Evolutionary conservation across 2,888 invertebrate species (phyloP).

Genomic region (Drosophila infuscata): DNA sequence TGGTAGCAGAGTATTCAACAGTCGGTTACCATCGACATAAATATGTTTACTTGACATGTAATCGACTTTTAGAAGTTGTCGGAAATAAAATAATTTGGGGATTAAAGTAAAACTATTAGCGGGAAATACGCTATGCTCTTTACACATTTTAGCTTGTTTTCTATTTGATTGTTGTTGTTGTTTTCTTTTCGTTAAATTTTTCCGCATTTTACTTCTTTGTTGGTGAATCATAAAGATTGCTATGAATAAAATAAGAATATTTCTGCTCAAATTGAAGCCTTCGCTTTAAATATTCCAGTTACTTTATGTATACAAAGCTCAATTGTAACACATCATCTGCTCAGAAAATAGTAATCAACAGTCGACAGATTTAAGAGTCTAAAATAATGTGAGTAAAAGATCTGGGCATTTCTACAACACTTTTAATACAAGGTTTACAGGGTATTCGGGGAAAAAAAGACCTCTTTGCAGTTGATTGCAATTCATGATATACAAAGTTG

Average conservation of each 20-base stretch:
- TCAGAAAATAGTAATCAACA: background rate
- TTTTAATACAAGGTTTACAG: background rate
- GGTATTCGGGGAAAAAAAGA: background rate
- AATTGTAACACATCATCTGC: too few relatives aligned
- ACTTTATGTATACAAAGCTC: too few relatives aligned
- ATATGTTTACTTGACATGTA: background rate
- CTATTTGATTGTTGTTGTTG: slow-evolving; percentile 16
- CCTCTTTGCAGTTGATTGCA: background rate
- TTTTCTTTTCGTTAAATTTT: slow-evolving; percentile 23
- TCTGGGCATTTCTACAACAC: background rate
- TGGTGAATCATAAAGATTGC: too few relatives aligned
- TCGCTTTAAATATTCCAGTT: too few relatives aligned
- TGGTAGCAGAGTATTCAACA: background rate
- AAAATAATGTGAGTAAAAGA: background rate
- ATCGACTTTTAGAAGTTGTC: background rate
- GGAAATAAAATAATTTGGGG: background rate
- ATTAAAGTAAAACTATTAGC: background rate
- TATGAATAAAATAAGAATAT: too few relatives aligned
- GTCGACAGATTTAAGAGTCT: background rate
- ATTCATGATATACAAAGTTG: background rate
- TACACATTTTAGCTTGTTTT: background rate
- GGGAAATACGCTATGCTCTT: background rate
- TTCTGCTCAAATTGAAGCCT: too few relatives aligned
- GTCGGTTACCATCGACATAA: background rate
- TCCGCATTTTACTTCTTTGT: slow-evolving; percentile 9